Percentiles rank a stretch among this genome's conserved stretches.
These are phyloP conservation scores for Rotaria magnacalcarata DNA, from an alignment of 2,888 invertebrate genomes.

Conservation along the genomic window DNA sequence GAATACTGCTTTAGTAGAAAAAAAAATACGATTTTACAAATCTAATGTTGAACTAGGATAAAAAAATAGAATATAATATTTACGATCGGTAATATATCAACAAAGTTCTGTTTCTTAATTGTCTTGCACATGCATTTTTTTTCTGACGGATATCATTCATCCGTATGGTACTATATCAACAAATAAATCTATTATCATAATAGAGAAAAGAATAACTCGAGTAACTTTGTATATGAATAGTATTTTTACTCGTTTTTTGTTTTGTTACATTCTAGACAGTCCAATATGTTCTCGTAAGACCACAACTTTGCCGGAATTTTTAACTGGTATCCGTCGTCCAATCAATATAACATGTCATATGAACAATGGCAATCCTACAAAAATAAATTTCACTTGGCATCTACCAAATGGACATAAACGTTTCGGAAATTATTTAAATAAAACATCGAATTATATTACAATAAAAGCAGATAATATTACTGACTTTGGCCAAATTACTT, in stretches of 20 bases:
- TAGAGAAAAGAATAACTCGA: too few species aligned
- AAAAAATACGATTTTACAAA: too few species aligned
- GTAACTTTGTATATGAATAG: not conserved
- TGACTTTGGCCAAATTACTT: not conserved
- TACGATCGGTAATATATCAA: too few species aligned
- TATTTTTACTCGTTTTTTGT: not conserved
- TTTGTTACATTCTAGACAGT: not conserved
- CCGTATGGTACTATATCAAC: not conserved
- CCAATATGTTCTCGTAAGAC: not conserved
- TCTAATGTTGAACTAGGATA: too few species aligned
- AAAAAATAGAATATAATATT: too few species aligned
- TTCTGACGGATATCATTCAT: not conserved
- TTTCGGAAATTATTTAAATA: not conserved
- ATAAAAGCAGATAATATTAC: not conserved
- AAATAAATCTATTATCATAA: not conserved
- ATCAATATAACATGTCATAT: conserved; percentile 32
- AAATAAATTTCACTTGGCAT: conserved; percentile 15
- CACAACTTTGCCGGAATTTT: not conserved
- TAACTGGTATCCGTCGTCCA: not conserved
- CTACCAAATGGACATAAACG: not conserved
- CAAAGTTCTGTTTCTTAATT: not conserved
- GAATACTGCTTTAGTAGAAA: not conserved
- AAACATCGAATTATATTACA: conserved; percentile 12
- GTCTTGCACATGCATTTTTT: conserved; percentile 1
- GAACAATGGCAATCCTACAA: not conserved